phyloP scores from a whole-genome alignment of 2,888 invertebrate species.

The Autographa pulchrina region DNA sequence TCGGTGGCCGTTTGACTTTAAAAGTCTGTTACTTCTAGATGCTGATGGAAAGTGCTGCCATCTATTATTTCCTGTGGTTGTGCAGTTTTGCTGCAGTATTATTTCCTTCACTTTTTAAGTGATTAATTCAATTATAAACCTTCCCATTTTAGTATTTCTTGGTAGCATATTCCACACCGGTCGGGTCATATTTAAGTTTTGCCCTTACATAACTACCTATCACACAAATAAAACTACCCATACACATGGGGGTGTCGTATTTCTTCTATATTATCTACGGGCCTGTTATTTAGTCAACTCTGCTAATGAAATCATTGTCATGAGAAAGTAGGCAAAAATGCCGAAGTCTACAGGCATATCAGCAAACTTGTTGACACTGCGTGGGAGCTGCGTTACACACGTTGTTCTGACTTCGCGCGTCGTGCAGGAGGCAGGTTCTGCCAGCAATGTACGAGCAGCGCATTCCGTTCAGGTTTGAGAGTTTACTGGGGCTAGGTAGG shows the following conservation, averaged over 20 bases:
- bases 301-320: not conserved
- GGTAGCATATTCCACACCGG: no score
- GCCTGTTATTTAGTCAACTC: not conserved
- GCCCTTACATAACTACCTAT: no score
- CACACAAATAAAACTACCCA: no score
- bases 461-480: constrained; percentile 50
- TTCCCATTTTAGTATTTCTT: no score
- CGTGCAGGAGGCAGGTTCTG: not conserved
- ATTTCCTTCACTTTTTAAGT: not conserved
- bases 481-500: constrained; percentile 57
- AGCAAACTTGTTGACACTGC: not conserved
- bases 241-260: no score
- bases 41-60: not conserved
- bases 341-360: not conserved
- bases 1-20: not conserved
- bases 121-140: no score
- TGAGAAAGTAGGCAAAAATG: not conserved
- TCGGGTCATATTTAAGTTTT: no score
- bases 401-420: not conserved
- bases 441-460: constrained; percentile 18
- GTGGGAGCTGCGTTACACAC: not conserved
- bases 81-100: not conserved
- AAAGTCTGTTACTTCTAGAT: constrained; percentile 4
- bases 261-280: no score
- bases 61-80: not conserved